Base-by-base conservation (phyloP, 2,888 invertebrate genomes). In the Perizoma flavofasciatum region DNA sequence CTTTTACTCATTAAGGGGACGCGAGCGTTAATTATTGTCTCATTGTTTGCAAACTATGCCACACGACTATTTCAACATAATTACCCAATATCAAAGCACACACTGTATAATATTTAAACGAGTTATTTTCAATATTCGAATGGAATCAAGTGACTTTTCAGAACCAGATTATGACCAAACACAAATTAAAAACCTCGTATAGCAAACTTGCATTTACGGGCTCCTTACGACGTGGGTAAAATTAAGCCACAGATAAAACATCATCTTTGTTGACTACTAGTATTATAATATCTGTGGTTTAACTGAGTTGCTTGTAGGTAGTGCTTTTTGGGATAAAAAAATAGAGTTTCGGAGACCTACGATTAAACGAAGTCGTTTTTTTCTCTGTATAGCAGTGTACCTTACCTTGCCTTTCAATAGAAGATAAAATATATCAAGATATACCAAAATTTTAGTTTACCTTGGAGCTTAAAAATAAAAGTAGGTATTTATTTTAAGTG, bases 1-100 rank as follows among this genome's bases (percentile, higher is more conserved):
- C 69, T 69, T 69, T 69, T 66, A 66, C 66, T 67, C 67, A 64
- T 69, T 65, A 64, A 53, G 55, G 40, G 51, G 63, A 37, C 55
- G 52, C 45, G 49, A 53, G 54, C 49, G 67, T 50, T 61, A 61
- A 58, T 64, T 67, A 65, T 65, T 69, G 67, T 69, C 62, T 67
- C 49, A 69, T 69, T 67, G 66, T 69, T 66, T 59, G 61, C 61
- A 39, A 63, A 59, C 63, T 51, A 49, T 62, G 59, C 58, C 46
- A 37, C 51, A 55, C 11, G 51, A 58, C 60, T 55, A 52, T 60
- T 58, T 59, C 62, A 11, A 52, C 57, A 61, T 50, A 54, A 56
- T 52, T 55, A 62, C 43, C 50, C 49, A 47, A 58, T 62, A 55
- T 58, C 40, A 37, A 41, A 49, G 49, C 22, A 35, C 53, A 48